These are phyloP conservation scores for Nycticebus coucang DNA, from an alignment of 2,113 vertebrate species.

Conservation along the genomic window DNA sequence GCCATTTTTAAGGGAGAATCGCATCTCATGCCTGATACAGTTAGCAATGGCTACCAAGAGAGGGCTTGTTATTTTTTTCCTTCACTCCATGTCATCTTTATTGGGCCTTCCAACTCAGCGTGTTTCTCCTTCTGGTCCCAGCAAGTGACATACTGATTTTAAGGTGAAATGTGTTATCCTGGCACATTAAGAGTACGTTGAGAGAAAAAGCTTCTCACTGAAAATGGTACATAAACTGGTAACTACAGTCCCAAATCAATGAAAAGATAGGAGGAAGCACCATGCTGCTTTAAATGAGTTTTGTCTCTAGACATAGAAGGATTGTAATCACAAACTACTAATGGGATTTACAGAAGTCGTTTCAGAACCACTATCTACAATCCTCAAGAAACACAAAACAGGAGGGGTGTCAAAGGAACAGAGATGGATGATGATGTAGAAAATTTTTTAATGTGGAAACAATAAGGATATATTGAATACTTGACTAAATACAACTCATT, in stretches of 20 bases:
- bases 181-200: not conserved
- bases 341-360: not conserved
- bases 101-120: not conserved
- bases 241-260: accelerated
- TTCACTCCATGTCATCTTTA: not conserved
- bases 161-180: not conserved
- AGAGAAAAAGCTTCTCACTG: not conserved
- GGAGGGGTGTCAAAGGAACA: not conserved
- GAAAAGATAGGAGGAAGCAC: not conserved
- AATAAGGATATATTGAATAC: not conserved
- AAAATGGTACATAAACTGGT: not conserved
- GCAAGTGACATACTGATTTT: not conserved
- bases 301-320: not conserved
- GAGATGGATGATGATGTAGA: not conserved
- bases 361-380: not conserved
- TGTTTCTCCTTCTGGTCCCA: not conserved
- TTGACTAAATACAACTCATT: not conserved
- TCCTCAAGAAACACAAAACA: not conserved
- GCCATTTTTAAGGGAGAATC: not conserved
- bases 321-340: accelerated
- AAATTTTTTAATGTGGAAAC: not conserved
- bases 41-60: not conserved
- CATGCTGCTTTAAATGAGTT: too few relatives aligned
- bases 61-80: not conserved
- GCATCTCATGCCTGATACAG: not conserved